Base-by-base conservation (phyloP, 2,888 invertebrate species). In the Chymomyza amoena region DNA sequence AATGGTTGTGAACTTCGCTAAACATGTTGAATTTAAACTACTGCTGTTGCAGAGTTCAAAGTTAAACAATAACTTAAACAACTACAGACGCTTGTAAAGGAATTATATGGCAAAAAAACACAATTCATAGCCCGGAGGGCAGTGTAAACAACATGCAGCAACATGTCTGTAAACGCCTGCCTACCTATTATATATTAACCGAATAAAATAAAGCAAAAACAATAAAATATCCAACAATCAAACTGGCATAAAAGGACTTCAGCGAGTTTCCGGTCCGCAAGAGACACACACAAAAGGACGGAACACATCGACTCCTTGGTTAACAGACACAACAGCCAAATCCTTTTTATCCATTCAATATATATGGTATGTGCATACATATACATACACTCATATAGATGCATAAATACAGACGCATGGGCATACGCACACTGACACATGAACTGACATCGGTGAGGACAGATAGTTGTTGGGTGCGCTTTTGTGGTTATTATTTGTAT, bases 341-440 rank as follows among this genome's bases (percentile, higher is more conserved):
- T 81, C 82, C 87, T 72, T 84, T 80, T 76, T 76, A 82, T 87
- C 73, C 85, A 87, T 82, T 82, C 87, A 84, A 79, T 87, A 81
- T 79, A 76, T 67, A 69, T 69, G 74, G 73, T 67, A 69, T 69
- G 71, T 80, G 70, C 77, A 72, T 61, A 67, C 64, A 56, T 51
- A 72, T 61, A 67, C 64, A 56, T 51, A 57, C 45, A 50, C 51
- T 51, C 45, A 72, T 50, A 57, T 51, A 36, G 16, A 59, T 20
- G 15, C 18, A 65, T 18, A 68, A 67, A 78, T 73, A 75, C 73
- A 73, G 64, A 70, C 75, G 75, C 70, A 64, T 67, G 74, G 68
- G 57, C 66, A 73, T 76, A 18, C 73, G 66, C 68, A 79, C 69
- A 74, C 66, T 54, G 45, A 59, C 61, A 66, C 56, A 70, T 56